Percentiles rank a stretch among this genome's conserved stretches.
phyloP scores from a whole-genome alignment of 2,888 invertebrate genomes.

The Limnephilus auricula region DNA sequence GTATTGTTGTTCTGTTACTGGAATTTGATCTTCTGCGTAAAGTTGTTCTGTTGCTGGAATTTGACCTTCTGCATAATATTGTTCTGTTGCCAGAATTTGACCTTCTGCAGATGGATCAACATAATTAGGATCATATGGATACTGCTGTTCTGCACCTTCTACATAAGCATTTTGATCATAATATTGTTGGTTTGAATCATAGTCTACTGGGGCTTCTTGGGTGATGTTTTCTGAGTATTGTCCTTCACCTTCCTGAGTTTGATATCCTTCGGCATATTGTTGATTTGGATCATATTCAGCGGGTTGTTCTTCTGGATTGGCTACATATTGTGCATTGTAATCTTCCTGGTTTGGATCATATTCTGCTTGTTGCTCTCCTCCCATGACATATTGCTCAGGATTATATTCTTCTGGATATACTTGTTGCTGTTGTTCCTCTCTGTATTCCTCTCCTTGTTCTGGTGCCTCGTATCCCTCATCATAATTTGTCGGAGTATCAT shows the following conservation, averaged over 20 bases:
- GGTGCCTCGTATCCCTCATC: background rate
- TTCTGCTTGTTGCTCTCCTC: constrained; percentile 51
- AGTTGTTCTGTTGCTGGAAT: background rate
- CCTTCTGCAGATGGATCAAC: constrained; percentile 24
- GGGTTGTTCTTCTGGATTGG: constrained; percentile 65
- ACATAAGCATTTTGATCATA: constrained; percentile 4
- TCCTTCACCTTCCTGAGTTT: constrained; percentile 35
- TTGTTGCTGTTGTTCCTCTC: constrained; percentile 44
- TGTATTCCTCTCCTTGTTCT: background rate
- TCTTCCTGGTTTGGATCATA: constrained; percentile 46
- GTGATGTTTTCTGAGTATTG: constrained; percentile 3
- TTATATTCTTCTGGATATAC: constrained; percentile 59
- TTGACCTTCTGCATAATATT: constrained; percentile 28
- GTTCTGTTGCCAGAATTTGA: background rate
- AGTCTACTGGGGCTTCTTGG: background rate
- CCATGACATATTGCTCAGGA: constrained; percentile 46
- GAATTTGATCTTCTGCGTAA: background rate
- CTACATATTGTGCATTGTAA: constrained; percentile 41
- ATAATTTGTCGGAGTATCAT: constrained; percentile 7
- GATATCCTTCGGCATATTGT: constrained; percentile 67
- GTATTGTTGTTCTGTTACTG: background rate
- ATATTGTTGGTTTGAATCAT: constrained; percentile 55
- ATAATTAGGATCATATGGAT: constrained; percentile 49
- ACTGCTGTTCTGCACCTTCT: constrained; percentile 31
- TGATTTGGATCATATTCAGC: constrained; percentile 67